phyloP scores from a whole-genome alignment of 2,797 vertebrate genomes.

The Pseudomugil gertrudae region DNA sequence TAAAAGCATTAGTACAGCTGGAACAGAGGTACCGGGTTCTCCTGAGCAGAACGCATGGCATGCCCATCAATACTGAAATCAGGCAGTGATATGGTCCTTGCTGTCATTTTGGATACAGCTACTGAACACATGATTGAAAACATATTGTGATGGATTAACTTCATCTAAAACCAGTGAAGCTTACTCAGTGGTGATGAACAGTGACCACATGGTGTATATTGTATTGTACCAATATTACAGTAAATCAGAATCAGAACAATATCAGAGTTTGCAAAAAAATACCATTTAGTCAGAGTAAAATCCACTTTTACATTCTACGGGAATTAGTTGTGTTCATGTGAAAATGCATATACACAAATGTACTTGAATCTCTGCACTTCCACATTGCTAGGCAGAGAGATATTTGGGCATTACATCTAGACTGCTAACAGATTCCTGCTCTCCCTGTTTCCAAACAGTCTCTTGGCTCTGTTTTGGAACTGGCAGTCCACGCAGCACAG shows the following conservation, averaged over 20 bases:
- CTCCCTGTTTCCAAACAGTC: conserved; percentile 17
- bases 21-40: neutral
- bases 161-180: conserved; percentile 33
- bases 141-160: conserved; percentile 50
- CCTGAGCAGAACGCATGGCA: conserved; percentile 8
- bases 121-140: conserved; percentile 51
- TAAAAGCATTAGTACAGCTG: neutral
- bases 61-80: conserved; percentile 26
- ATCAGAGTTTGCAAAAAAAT: neutral
- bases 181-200: conserved; percentile 22
- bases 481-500: conserved; percentile 15
- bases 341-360: neutral
- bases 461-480: conserved; percentile 19
- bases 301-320: neutral
- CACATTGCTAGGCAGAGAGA: neutral
- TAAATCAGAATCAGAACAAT: neutral
- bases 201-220: conserved; percentile 11
- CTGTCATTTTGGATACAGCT: conserved; percentile 29
- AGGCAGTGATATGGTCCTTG: conserved; percentile 30
- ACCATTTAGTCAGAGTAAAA: neutral
- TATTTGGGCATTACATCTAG: conserved; percentile 29
- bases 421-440: conserved; percentile 21
- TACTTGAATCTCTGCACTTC: neutral
- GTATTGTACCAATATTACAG: neutral
- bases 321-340: neutral